Percentiles rank a stretch among this genome's conserved stretches.
phyloP scores from a whole-genome alignment of 2,888 invertebrate species.

The Dryocosmus kuriphilus region DNA sequence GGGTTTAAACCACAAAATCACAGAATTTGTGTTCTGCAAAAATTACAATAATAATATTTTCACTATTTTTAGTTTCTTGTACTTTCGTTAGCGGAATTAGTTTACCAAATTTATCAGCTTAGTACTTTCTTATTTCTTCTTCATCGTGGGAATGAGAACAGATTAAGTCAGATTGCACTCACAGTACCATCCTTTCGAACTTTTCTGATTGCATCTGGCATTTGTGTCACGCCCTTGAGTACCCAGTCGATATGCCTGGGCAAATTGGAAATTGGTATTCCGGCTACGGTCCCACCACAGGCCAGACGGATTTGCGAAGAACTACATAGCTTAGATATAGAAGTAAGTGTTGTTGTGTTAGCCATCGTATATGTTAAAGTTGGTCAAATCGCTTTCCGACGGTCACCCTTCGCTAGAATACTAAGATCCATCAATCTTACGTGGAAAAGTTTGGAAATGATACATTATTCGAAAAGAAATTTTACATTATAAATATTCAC shows the following conservation, averaged over 20 bases:
- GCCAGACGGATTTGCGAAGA: constrained; percentile 77
- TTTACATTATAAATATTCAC: background rate
- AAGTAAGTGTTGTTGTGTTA: constrained; percentile 56
- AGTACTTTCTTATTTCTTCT: constrained; percentile 46
- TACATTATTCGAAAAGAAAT: background rate
- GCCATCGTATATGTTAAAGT: constrained; percentile 67
- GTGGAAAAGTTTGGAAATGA: background rate
- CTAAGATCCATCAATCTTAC: background rate
- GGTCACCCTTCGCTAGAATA: constrained; percentile 68
- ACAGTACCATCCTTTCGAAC: constrained; percentile 52
- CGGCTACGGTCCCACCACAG: constrained; percentile 62
- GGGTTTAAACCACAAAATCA: too few relatives aligned
- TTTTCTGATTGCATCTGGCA: constrained; percentile 76
- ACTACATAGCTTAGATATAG: constrained; percentile 65
- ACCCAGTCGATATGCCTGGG: constrained; percentile 76
- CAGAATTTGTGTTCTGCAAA: too few relatives aligned
- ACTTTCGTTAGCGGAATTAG: background rate
- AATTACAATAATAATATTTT: too few relatives aligned
- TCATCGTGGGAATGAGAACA: background rate
- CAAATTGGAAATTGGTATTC: constrained; percentile 76
- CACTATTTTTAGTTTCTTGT: too few relatives aligned
- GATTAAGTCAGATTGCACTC: constrained; percentile 55
- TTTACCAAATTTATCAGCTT: background rate
- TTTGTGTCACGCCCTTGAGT: constrained; percentile 77
- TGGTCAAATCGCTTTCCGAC: constrained; percentile 74